phyloP scores from a whole-genome alignment of 2,888 invertebrate genomes.

The Ypsolopha sequella region DNA sequence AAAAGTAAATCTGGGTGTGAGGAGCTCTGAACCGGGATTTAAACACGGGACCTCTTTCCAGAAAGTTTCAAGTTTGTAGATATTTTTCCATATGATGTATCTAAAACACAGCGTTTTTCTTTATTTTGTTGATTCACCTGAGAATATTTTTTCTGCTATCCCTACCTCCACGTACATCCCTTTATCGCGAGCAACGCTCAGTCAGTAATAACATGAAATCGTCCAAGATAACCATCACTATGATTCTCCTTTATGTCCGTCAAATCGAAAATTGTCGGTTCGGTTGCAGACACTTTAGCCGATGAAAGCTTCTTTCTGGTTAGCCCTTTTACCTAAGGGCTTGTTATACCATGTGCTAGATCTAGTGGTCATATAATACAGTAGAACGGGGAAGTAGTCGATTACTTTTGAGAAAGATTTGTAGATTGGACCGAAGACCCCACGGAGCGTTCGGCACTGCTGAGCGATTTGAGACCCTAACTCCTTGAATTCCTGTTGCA shows the following conservation, averaged over 20 bases:
- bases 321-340: not conserved
- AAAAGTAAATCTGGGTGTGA: too few relatives aligned
- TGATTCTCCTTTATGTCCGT: conserved; percentile 49
- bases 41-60: too few relatives aligned
- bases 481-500: not conserved
- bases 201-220: conserved; percentile 50
- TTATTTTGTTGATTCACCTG: too few relatives aligned
- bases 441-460: too few relatives aligned
- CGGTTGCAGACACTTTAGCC: conserved; percentile 39
- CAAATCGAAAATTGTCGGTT: conserved; percentile 62
- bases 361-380: not conserved
- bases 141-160: too few relatives aligned
- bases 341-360: not conserved
- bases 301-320: conserved; percentile 4
- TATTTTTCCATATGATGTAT: too few relatives aligned
- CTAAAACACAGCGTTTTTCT: too few relatives aligned
- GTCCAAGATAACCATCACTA: conserved; percentile 47
- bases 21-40: too few relatives aligned
- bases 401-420: not conserved
- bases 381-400: not conserved
- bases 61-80: too few relatives aligned
- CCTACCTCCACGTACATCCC: too few relatives aligned
- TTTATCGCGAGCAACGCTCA: not conserved
- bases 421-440: not conserved
- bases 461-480: too few relatives aligned